Conservation (phyloP, 1,140 invertebrate species). For the Drosophila parabipectinata region DNA sequence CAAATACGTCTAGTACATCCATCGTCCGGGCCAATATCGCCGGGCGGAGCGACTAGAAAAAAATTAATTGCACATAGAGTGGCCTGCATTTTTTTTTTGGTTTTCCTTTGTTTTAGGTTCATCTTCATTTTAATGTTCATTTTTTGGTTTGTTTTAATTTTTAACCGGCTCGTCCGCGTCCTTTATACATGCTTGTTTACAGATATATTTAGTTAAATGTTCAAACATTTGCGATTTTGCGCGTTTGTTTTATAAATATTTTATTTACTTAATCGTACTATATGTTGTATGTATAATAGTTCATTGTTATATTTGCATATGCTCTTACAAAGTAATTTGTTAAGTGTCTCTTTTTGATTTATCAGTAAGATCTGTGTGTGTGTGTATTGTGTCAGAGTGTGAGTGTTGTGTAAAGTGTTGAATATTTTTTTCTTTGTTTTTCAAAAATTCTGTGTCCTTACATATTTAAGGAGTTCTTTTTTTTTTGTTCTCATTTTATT, state of each 20-base stretch:
- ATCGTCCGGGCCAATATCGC: conserved; percentile 43
- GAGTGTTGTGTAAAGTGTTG: conserved; percentile 2
- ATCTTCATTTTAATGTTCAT: conserved; percentile 15
- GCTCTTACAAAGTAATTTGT: conserved; percentile 75
- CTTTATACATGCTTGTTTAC: conserved; percentile 55
- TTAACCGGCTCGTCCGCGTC: conserved; percentile 32
- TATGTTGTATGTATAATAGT: conserved; percentile 81
- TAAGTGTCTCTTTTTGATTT: conserved; percentile 78
- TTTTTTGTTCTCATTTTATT: conserved; percentile 34
- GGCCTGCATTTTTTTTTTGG: conserved; percentile 55
- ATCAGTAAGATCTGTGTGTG: conserved; percentile 66
- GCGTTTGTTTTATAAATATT: conserved; percentile 74
- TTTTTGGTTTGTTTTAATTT: conserved; percentile 14
- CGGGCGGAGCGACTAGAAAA: conserved; percentile 69
- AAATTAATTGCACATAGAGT: conserved; percentile 80
- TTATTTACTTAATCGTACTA: conserved; percentile 80
- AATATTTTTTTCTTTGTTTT: conserved; percentile 20
- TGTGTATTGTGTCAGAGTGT: conserved; percentile 17
- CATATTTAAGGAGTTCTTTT: conserved; percentile 46
- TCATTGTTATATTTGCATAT: conserved; percentile 82
- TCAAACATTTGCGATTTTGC: conserved; percentile 56
- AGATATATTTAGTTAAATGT: conserved; percentile 64
- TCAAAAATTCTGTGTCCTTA: conserved; percentile 49
- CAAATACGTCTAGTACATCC: conserved; percentile 43
- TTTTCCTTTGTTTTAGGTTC: neutral